A percentile compares a stretch with the other conserved stretches of the same genome.
These are phyloP conservation scores for Malaclemys terrapin DNA, from an alignment of 2,113 vertebrate genomes.

Conservation along the genomic window DNA sequence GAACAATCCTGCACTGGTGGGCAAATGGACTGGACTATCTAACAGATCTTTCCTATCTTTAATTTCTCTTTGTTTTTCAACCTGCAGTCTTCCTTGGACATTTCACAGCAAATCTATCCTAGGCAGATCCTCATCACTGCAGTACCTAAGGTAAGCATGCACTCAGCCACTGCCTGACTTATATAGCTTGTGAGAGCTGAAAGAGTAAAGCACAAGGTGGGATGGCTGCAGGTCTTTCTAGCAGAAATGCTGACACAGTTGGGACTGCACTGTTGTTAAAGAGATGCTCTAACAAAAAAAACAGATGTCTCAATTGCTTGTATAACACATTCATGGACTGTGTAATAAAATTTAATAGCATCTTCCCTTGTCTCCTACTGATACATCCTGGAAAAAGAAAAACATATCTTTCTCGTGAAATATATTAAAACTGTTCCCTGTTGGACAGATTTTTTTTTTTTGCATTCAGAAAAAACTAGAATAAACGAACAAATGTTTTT, in stretches of 20 bases:
- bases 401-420: slow-evolving; percentile 19
- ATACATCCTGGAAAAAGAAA: neutral
- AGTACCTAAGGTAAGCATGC: neutral
- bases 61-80: neutral
- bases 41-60: neutral
- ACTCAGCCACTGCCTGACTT: neutral
- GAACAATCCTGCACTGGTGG: neutral
- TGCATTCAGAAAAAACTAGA: slow-evolving; percentile 42
- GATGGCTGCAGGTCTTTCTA: neutral
- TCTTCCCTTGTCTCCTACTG: neutral
- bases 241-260: neutral
- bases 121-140: neutral
- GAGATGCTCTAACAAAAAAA: neutral
- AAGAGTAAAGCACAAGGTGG: neutral
- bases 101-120: neutral
- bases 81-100: neutral
- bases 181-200: neutral
- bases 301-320: neutral
- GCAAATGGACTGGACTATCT: neutral
- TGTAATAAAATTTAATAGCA: neutral
- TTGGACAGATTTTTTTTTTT: slow-evolving; percentile 14
- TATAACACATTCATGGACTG: neutral
- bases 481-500: slow-evolving; percentile 59
- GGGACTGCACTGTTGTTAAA: neutral
- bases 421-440: slow-evolving; percentile 29